Percentiles rank a stretch among this genome's conserved stretches.
phyloP scores from a whole-genome alignment of 2,888 invertebrate genomes.

The Hypena proboscidalis region DNA sequence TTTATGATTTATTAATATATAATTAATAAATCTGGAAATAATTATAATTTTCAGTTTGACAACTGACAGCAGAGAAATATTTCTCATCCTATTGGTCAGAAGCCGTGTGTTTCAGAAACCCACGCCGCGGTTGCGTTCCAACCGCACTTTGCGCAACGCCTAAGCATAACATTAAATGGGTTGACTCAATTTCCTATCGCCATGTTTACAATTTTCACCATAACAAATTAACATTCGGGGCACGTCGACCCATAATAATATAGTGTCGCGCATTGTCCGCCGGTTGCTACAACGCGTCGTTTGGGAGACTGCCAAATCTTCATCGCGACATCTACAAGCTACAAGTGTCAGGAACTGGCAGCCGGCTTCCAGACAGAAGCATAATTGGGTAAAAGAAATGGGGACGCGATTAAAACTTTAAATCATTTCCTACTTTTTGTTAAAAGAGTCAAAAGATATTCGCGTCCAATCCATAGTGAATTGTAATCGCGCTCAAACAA shows the following conservation, averaged over 20 bases:
- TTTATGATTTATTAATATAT: too few species aligned
- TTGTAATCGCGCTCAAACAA: conserved; percentile 48
- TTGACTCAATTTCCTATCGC: conserved; percentile 14
- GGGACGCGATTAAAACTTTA: conserved; percentile 59
- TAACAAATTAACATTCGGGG: conserved; percentile 43
- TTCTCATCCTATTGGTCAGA: too few species aligned
- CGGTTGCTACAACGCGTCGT: conserved; percentile 45
- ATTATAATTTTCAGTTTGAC: too few species aligned
- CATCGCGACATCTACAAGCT: conserved; percentile 60
- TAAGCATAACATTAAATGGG: too few species aligned
- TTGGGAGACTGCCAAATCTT: conserved; percentile 71
- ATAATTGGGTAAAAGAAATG: conserved; percentile 70
- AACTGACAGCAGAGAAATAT: too few species aligned
- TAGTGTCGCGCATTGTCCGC: conserved; percentile 40
- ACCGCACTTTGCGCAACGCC: too few species aligned
- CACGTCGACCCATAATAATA: conserved; percentile 39
- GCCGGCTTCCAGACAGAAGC: conserved; percentile 63
- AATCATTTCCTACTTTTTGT: conserved; percentile 44
- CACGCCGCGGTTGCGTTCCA: too few species aligned
- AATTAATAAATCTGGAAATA: too few species aligned
- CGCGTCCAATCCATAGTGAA: conserved; percentile 32
- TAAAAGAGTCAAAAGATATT: conserved; percentile 23
- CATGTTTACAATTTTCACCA: conserved; percentile 32
- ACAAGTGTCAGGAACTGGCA: conserved; percentile 75
- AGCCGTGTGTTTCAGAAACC: too few species aligned